phyloP scores from a whole-genome alignment of 2,888 invertebrate species.

The Pasiphila rectangulata region DNA sequence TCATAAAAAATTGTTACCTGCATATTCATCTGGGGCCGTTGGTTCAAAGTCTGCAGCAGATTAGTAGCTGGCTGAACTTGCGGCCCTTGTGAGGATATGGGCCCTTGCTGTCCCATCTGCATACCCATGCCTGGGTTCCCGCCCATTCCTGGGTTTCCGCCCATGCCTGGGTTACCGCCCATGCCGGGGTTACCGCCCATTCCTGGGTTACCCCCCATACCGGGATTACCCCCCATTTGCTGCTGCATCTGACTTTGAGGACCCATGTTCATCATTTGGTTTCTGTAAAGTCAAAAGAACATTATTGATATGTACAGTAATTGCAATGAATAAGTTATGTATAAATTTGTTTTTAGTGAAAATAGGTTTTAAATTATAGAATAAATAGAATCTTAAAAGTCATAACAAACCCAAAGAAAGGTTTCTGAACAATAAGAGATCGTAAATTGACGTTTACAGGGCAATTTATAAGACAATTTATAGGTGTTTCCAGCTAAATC shows the following conservation, averaged over 20 bases:
- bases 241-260: conserved; percentile 80
- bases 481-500: too few species aligned
- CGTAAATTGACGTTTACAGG: too few species aligned
- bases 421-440: too few species aligned
- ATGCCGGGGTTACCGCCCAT: conserved; percentile 59
- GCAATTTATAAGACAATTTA: too few species aligned
- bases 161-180: conserved; percentile 60
- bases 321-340: too few species aligned
- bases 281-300: too few species aligned
- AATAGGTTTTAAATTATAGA: too few species aligned
- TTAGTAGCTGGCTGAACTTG: conserved; percentile 83
- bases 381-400: too few species aligned
- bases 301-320: too few species aligned
- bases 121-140: conserved; percentile 61
- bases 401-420: too few species aligned
- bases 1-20: too few species aligned
- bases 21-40: conserved; percentile 82
- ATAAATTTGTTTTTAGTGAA: background rate
- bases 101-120: conserved; percentile 69
- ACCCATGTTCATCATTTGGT: conserved; percentile 80
- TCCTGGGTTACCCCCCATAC: conserved; percentile 58
- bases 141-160: conserved; percentile 59
- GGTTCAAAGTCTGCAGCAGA: conserved; percentile 88
- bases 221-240: conserved; percentile 60
- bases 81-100: conserved; percentile 70